These are phyloP conservation scores for Anaspis maculata DNA, from an alignment of 2,888 invertebrate genomes.

Conservation along the genomic window DNA sequence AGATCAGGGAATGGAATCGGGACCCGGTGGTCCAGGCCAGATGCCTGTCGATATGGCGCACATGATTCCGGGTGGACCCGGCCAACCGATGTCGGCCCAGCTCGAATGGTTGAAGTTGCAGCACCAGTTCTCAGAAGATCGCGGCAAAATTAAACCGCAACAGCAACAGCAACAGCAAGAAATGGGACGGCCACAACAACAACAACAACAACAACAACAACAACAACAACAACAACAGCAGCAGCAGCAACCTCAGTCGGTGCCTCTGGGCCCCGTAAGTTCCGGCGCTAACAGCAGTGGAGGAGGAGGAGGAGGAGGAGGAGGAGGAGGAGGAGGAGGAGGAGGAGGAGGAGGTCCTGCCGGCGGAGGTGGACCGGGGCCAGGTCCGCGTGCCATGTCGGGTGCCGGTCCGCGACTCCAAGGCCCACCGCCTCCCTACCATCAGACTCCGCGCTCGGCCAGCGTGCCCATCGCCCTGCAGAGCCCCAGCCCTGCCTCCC, in stretches of 20 bases:
- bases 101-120: slow-evolving; percentile 89
- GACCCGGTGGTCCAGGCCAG: slow-evolving; percentile 19
- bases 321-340: no score
- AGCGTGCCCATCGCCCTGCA: slow-evolving; percentile 67
- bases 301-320: no score
- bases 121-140: slow-evolving; percentile 74
- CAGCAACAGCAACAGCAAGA: slow-evolving; percentile 13
- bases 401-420: slow-evolving; percentile 47
- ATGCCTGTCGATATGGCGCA: slow-evolving; percentile 14
- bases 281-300: no score
- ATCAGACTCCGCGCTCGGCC: slow-evolving; percentile 64
- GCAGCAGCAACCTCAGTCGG: slow-evolving; percentile 17
- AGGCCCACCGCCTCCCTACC: slow-evolving; percentile 72
- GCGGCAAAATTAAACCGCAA: slow-evolving; percentile 44
- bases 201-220: slow-evolving; percentile 15
- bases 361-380: slow-evolving; percentile 12
- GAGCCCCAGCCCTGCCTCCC: slow-evolving; percentile 65
- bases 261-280: slow-evolving; percentile 15
- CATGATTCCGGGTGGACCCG: slow-evolving; percentile 19
- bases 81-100: slow-evolving; percentile 48
- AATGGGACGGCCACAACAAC: slow-evolving; percentile 13
- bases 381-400: slow-evolving; percentile 30
- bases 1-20: slow-evolving; percentile 42
- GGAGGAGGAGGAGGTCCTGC: no score
- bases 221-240: slow-evolving; percentile 9